Base-by-base conservation (phyloP, 2,888 invertebrate species). In the Diploptera punctata region DNA sequence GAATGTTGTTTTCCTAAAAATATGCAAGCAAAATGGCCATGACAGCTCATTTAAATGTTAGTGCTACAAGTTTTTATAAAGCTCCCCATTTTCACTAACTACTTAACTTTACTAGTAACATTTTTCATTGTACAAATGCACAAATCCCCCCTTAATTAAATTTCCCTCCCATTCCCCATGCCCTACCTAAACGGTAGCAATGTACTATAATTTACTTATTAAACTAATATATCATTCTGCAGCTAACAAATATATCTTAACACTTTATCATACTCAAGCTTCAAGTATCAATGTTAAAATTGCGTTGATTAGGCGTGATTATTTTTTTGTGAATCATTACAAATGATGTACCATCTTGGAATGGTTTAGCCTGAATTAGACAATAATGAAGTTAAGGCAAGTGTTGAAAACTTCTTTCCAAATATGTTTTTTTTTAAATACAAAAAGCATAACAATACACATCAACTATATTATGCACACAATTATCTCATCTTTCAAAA, bases 371-470 rank as follows among this genome's bases (percentile, higher is more conserved):
- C 57, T 29, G 29, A 57, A 57, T 57, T 57, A 16, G 5, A 26
- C n/a, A 57, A 16, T 16, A 57, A 52, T 24, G n/a, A 57, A 3
- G 13, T 57, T 57, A 47, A 67, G 67, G 47, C 49, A 67, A 67
- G 47, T 47, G 26, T 47, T 44, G 47, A 47, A 67, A 49, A 67
- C 29, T 47, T n/a, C 26, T 44, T 24, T 18, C 29, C 44, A 47
- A 29, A 60, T 18, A 69, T 29, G 19, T 19, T 21, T 69, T 33
- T n/a, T n/a, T n/a, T n/a, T n/a, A 60, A 60, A 57, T 54, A 57
- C 26, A 54, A 67, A 61, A 70, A 71, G 65, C 44, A 43, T 65
- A 65, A 44, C 44, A 62, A 44, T 26, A 65, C 4, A 65, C 47
- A 47, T 65, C 44, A 38, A 65, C 21, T 18, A 24, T 47, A 47